Evolutionary conservation across 2,888 invertebrate species (phyloP).

Genomic region (Pristionchus maxplancki): DNA sequence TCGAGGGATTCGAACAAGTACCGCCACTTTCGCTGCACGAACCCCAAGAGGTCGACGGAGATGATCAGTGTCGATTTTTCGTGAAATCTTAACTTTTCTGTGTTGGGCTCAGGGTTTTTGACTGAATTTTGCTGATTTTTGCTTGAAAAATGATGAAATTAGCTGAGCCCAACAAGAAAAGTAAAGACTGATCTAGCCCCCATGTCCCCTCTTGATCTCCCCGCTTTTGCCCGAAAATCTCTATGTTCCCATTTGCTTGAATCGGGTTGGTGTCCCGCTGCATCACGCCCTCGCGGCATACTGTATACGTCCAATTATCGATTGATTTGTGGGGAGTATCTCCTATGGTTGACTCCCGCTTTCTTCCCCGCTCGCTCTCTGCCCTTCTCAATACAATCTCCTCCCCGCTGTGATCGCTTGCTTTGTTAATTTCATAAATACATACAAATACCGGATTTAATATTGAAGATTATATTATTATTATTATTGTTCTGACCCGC

Average conservation of each 20-base stretch:
- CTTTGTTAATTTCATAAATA: slow-evolving; percentile 22
- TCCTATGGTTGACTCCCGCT: not conserved
- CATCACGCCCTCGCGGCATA: not conserved
- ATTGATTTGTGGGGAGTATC: not conserved
- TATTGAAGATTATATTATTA: not conserved
- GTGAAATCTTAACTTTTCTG: not conserved
- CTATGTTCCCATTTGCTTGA: not conserved
- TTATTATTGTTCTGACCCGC: not conserved
- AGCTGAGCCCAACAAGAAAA: too few species aligned
- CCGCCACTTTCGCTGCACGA: slow-evolving; percentile 6
- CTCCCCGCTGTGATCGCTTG: slow-evolving; percentile 9
- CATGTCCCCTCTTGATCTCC: not conserved
- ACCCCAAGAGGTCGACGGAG: not conserved
- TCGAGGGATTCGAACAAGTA: not conserved
- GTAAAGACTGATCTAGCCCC: not conserved
- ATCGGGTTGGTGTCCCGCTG: not conserved
- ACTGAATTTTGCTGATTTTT: not conserved
- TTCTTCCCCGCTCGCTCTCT: not conserved
- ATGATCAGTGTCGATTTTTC: slow-evolving; percentile 8
- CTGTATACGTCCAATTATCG: not conserved
- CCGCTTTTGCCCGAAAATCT: not conserved
- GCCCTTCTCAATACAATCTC: slow-evolving; percentile 19
- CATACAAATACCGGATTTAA: not conserved
- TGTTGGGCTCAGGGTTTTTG: not conserved
- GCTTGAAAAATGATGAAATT: not conserved